Conservation (phyloP, 2,888 invertebrate species). For the Cheilosia variabilis region DNA sequence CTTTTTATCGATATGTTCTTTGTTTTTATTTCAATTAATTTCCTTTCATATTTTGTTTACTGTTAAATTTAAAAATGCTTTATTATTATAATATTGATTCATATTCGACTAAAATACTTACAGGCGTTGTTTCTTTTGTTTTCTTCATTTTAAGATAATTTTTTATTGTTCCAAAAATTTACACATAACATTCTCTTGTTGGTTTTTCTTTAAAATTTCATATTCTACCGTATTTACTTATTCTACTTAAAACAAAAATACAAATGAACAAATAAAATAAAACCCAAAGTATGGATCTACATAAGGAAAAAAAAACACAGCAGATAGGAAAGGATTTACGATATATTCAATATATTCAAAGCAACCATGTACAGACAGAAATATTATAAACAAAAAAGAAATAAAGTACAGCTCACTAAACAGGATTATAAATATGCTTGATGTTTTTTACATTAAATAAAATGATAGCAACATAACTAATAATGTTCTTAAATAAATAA, state of each 20-base stretch:
- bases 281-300: constrained; percentile 18
- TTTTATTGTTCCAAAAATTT: constrained; percentile 72
- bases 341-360: not conserved
- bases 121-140: constrained; percentile 64
- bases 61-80: constrained; percentile 71
- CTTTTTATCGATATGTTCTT: constrained; percentile 72
- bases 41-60: constrained; percentile 49
- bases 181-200: constrained; percentile 57
- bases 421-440: not conserved
- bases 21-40: constrained; percentile 67
- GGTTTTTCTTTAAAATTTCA: constrained; percentile 50
- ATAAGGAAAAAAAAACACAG: constrained; percentile 15
- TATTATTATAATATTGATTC: constrained; percentile 60
- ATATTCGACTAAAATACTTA: constrained; percentile 75
- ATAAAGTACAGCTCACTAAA: not conserved
- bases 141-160: constrained; percentile 40
- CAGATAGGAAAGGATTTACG: constrained; percentile 17
- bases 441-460: constrained; percentile 1
- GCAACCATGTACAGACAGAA: not conserved
- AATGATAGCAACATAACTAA: constrained; percentile 15
- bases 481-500: constrained; percentile 47
- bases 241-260: constrained; percentile 39
- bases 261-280: constrained; percentile 1
- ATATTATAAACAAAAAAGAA: not conserved
- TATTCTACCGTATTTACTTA: constrained; percentile 72